phyloP scores from a whole-genome alignment of 2,113 vertebrate species.

The Arenaria interpres region DNA sequence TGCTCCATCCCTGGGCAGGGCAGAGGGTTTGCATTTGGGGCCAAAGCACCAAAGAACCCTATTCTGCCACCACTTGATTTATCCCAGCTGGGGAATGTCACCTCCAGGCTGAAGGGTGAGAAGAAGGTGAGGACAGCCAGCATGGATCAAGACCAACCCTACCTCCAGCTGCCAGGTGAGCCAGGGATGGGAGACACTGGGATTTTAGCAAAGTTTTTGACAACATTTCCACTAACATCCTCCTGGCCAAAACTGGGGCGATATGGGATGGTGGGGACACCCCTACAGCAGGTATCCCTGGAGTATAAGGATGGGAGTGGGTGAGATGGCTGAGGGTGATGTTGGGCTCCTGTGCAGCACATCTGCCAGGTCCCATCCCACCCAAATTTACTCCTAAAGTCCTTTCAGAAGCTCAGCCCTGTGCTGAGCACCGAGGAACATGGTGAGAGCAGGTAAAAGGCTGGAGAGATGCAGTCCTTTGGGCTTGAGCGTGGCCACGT shows the following conservation, averaged over 20 bases:
- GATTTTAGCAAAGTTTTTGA: neutral
- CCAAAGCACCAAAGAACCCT: fast-evolving
- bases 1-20: neutral
- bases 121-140: neutral
- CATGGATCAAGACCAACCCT: neutral
- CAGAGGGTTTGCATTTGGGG: neutral
- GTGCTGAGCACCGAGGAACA: neutral
- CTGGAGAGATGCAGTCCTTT: no score
- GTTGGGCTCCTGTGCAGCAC: no score
- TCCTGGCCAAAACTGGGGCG: fast-evolving
- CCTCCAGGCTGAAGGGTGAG: neutral
- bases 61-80: neutral
- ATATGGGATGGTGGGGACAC: neutral
- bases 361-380: neutral
- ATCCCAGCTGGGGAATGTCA: neutral
- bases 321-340: neutral
- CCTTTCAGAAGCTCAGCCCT: neutral
- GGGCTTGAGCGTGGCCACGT: fast-evolving
- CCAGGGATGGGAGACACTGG: no score
- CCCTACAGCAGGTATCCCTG: neutral
- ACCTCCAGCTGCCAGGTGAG: neutral
- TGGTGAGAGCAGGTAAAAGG: no score
- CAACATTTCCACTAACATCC: neutral
- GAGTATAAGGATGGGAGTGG: fast-evolving
- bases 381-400: neutral